Evolutionary conservation across 2,888 invertebrate species (phyloP), one percentile per base, ranked within the genome.

Genomic region (Nymphalis polychloros): DNA sequence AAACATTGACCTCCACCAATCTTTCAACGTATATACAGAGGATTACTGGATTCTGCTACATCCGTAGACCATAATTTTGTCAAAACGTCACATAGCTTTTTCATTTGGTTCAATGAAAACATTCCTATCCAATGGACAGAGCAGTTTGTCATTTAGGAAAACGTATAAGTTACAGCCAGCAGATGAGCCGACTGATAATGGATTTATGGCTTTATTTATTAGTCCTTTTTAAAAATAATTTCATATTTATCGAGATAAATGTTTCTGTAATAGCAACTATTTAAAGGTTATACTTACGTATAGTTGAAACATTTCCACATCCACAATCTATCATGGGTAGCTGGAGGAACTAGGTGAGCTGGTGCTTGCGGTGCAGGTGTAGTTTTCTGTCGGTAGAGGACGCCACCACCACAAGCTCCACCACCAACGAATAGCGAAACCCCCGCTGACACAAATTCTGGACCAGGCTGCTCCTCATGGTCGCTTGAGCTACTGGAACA

Each of bases 301-400:
- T 94, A 95, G 79, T 95, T 95, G 77, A 95, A 94, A 76, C 95
- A 95, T 72, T 94, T 94, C 95, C 95, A 95, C 86, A 95, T 92
- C 95, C 95, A 95, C 0, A 95, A 88, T 23, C 94, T 86, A 72
- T 95, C 95, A 71, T 94, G 93, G 0, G 92, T 82, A 0, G 94
- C 91, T 1, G 94, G 94, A 8, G 94, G 93, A 55, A 94, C 93
- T 57, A 94, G 86, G 79, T 93, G 93, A 50, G 94, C 93, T 20
- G 94, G 93, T 0, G 94, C 78, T 77, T 77, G 84, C 1, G 84
- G 90, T 35, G 81, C 89, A 2, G 94, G 93, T 0, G 93, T 90
- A 0, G 93, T 93, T 23, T 93, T 79, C 75, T 94, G 94, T 6
- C 93, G 83, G 80, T 94, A 94, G 10, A 94, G 83, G 8, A 94